Conservation (phyloP, 2,888 invertebrate species). For the Peribatodes rhomboidaria region DNA sequence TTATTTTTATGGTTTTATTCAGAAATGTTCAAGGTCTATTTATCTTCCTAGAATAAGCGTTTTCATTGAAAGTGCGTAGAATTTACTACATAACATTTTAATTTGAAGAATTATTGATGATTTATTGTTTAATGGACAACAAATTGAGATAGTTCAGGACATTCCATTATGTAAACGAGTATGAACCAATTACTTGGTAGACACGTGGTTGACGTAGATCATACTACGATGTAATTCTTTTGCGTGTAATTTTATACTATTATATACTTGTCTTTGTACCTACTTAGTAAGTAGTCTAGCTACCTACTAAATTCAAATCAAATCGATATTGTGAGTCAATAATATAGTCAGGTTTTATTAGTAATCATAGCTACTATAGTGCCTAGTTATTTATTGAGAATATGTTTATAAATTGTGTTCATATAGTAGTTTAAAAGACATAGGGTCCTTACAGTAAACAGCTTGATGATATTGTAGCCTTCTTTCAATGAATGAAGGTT, state of each 20-base stretch:
- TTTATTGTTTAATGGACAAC: no score
- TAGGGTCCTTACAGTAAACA: neutral
- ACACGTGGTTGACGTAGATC: neutral
- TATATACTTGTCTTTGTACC: no score
- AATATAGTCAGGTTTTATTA: neutral
- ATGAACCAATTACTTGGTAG: no score
- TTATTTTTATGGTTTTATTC: no score
- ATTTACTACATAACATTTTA: no score
- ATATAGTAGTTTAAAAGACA: neutral
- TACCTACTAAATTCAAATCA: neutral
- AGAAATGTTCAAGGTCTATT: no score
- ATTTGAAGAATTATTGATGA: no score
- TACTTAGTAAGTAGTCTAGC: neutral
- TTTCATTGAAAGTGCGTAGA: no score
- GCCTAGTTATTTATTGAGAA: neutral
- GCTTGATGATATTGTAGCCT: no score
- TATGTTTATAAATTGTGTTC: neutral
- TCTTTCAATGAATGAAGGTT: no score
- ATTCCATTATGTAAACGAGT: neutral
- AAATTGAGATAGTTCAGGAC: no score
- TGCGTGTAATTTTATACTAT: neutral
- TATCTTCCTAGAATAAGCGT: no score
- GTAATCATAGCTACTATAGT: neutral
- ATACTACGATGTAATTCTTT: neutral
- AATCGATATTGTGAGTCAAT: neutral